Evolutionary conservation across 1,140 invertebrate species (phyloP).

Genomic region (Idris sp.): DNA sequence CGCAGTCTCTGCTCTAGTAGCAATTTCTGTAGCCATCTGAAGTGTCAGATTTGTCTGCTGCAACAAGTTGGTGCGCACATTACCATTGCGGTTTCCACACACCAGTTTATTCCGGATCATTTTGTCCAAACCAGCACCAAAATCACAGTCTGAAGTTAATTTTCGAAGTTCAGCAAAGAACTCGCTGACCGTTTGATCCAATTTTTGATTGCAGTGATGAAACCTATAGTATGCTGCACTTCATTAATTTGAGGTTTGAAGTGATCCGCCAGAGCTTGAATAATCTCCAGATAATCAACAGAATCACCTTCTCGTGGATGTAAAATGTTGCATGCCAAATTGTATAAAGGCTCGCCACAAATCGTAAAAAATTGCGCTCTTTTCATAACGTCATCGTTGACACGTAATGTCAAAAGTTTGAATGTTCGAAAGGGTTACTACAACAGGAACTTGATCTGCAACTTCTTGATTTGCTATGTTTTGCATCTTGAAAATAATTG

Average conservation of each 20-base stretch:
- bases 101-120: slow-evolving; percentile 6
- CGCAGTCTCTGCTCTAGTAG: slow-evolving; percentile 2
- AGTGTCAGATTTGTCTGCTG: slow-evolving; percentile 1
- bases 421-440: slow-evolving; percentile 4
- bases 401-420: slow-evolving; percentile 6
- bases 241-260: slow-evolving; percentile 1
- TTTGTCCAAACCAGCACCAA: not conserved
- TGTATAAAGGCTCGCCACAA: slow-evolving; percentile 7
- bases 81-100: not conserved
- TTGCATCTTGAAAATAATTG: too few species aligned
- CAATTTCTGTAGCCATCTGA: slow-evolving; percentile 1
- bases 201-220: slow-evolving; percentile 1
- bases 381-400: slow-evolving; percentile 5
- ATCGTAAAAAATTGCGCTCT: slow-evolving; percentile 9
- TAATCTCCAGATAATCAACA: slow-evolving; percentile 1
- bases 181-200: not conserved
- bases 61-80: not conserved
- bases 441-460: slow-evolving; percentile 1
- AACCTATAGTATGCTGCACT: slow-evolving; percentile 2
- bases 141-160: slow-evolving; percentile 1
- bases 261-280: not conserved
- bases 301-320: slow-evolving; percentile 4
- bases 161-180: slow-evolving; percentile 1
- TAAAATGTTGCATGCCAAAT: slow-evolving; percentile 7
- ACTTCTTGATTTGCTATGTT: too few species aligned